phyloP scores from a whole-genome alignment of 1,140 invertebrate species.

The Aethina tumida region DNA sequence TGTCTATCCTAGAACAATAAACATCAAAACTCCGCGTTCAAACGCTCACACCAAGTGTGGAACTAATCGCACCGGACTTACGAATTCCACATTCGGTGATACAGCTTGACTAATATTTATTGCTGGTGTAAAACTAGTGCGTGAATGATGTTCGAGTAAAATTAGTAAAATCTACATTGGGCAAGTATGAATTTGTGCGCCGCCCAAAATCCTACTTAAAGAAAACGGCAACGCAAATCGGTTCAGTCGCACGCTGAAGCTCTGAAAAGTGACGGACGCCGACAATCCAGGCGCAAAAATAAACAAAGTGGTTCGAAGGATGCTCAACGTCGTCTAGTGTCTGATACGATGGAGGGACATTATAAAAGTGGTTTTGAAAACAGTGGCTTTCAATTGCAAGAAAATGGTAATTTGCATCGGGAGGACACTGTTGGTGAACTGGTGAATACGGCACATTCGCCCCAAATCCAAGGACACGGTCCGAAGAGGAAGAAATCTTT shows the following conservation, averaged over 20 bases:
- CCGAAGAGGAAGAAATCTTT: slow-evolving; percentile 39
- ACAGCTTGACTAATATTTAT: too few species aligned
- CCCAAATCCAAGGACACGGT: slow-evolving; percentile 1
- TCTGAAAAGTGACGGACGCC: slow-evolving; percentile 2
- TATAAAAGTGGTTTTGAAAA: slow-evolving; percentile 21
- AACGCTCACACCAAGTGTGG: too few species aligned
- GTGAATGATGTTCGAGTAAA: too few species aligned
- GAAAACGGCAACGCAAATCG: slow-evolving; percentile 8
- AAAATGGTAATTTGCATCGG: slow-evolving; percentile 16
- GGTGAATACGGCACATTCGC: slow-evolving; percentile 7
- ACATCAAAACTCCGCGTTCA: too few species aligned
- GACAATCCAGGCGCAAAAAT: not conserved
- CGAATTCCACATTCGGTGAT: too few species aligned
- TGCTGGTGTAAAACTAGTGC: too few species aligned
- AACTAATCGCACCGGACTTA: too few species aligned
- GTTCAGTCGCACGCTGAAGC: slow-evolving; percentile 11
- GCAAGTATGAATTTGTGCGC: slow-evolving; percentile 11
- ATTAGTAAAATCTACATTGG: too few species aligned
- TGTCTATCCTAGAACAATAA: too few species aligned
- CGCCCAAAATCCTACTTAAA: slow-evolving; percentile 13
- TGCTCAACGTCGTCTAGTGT: not conserved
- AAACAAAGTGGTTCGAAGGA: not conserved
- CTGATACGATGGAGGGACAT: slow-evolving; percentile 13
- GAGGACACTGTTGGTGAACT: slow-evolving; percentile 1
- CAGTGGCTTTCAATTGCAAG: slow-evolving; percentile 24